These are phyloP conservation scores for Oncopeltus fasciatus DNA, from an alignment of 1,140 invertebrate species.

Conservation along the genomic window DNA sequence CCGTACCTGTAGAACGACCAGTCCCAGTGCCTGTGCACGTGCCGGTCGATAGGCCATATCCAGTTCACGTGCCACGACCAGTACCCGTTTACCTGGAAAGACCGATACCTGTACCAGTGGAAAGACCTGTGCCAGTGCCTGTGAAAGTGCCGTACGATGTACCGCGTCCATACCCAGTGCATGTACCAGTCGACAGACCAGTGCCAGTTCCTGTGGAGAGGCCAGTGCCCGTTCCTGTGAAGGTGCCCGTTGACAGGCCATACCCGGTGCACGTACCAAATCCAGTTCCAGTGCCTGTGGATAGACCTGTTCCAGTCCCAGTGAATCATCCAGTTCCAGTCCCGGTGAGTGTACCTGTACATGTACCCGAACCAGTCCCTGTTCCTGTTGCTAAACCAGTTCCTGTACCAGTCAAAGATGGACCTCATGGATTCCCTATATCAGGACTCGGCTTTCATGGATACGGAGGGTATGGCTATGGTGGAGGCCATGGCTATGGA, in stretches of 20 bases:
- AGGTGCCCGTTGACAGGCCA: constrained; percentile 13
- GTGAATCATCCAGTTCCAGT: constrained; percentile 10
- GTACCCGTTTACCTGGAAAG: constrained; percentile 5
- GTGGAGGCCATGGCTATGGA: not conserved
- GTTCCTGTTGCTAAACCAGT: not conserved
- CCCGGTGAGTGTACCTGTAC: not conserved
- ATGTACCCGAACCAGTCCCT: constrained; percentile 1
- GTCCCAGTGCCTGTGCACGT: constrained; percentile 12
- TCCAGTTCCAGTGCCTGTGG: constrained; percentile 11
- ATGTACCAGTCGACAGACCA: constrained; percentile 7
- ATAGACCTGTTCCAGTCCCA: constrained; percentile 10
- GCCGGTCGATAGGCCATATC: constrained; percentile 9
- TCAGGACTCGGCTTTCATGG: not conserved
- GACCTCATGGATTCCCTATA: not conserved
- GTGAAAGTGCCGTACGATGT: constrained; percentile 12
- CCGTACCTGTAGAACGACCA: constrained; percentile 11
- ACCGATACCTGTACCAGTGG: constrained; percentile 9
- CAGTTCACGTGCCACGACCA: constrained; percentile 1
- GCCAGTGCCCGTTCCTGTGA: constrained; percentile 10
- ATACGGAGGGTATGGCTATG: not conserved
- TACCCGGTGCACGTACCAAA: constrained; percentile 10
- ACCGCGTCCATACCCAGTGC: constrained; percentile 13
- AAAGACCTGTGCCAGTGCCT: constrained; percentile 9
- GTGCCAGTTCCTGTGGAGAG: constrained; percentile 1
- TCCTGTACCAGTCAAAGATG: not conserved